Conservation (phyloP, 2,113 vertebrate genomes). For the Percina caprodes region DNA sequence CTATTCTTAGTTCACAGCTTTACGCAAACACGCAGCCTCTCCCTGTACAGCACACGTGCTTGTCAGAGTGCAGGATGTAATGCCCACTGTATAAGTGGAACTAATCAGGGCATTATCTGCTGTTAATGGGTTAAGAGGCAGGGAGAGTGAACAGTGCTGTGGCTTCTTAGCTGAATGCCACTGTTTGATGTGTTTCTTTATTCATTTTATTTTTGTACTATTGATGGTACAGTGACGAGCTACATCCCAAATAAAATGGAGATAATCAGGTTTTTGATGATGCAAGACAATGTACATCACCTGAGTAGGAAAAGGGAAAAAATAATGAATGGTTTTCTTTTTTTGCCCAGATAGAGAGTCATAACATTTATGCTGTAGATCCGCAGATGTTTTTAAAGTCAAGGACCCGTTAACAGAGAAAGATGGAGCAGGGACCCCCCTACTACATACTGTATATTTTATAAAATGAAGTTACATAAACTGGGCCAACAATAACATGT, state of each 20-base stretch:
- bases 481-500: no score
- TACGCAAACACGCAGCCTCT: neutral
- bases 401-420: no score
- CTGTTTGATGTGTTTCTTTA: slow-evolving; percentile 18
- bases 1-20: slow-evolving; percentile 50
- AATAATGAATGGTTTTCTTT: neutral
- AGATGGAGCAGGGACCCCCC: no score
- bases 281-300: slow-evolving; percentile 22
- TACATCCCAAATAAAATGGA: slow-evolving; percentile 48
- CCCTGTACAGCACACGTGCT: neutral
- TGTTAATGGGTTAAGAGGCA: neutral
- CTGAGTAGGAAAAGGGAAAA: slow-evolving; percentile 3
- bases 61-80: neutral
- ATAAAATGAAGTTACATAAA: no score
- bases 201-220: slow-evolving; percentile 34
- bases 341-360: neutral
- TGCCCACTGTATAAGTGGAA: neutral
- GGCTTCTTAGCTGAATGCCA: slow-evolving; percentile 16
- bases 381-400: no score
- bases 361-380: no score
- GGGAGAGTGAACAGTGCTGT: neutral
- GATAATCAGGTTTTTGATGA: slow-evolving; percentile 45
- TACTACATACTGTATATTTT: no score
- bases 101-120: slow-evolving; percentile 8
- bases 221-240: slow-evolving; percentile 56